These are phyloP conservation scores for Drosophila koepferae DNA, from an alignment of 2,888 invertebrate species.

Conservation along the genomic window DNA sequence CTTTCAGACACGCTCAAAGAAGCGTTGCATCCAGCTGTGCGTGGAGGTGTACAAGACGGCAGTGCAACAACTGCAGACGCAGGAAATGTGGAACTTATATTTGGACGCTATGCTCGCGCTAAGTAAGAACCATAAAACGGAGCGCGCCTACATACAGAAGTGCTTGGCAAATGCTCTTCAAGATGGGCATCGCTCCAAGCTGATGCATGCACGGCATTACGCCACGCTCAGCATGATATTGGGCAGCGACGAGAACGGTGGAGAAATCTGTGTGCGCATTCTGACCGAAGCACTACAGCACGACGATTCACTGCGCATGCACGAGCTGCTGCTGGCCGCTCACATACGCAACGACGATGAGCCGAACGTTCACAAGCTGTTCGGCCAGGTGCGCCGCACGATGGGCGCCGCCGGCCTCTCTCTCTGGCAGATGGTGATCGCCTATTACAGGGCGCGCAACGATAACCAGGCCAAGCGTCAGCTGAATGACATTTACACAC, in stretches of 20 bases:
- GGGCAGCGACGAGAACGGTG: slow-evolving; percentile 48
- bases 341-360: slow-evolving; percentile 85
- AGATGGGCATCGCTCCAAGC: slow-evolving; percentile 85
- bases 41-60: slow-evolving; percentile 86
- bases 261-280: slow-evolving; percentile 60
- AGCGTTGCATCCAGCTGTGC: slow-evolving; percentile 85
- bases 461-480: slow-evolving; percentile 68
- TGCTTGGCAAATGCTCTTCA: slow-evolving; percentile 86
- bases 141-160: slow-evolving; percentile 86
- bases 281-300: slow-evolving; percentile 85
- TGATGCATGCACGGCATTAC: slow-evolving; percentile 86
- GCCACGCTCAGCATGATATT: slow-evolving; percentile 77
- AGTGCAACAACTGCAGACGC: slow-evolving; percentile 85
- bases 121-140: slow-evolving; percentile 85
- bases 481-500: slow-evolving; percentile 71
- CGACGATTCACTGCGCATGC: slow-evolving; percentile 81
- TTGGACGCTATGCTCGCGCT: slow-evolving; percentile 87
- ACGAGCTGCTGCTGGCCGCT: slow-evolving; percentile 86
- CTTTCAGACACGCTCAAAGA: slow-evolving; percentile 79
- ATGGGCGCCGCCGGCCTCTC: slow-evolving; percentile 67
- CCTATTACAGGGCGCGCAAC: slow-evolving; percentile 74
- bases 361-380: slow-evolving; percentile 84
- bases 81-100: slow-evolving; percentile 87
- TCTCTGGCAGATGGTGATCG: slow-evolving; percentile 78
- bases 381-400: slow-evolving; percentile 80